Base-by-base conservation (phyloP, 2,113 vertebrate genomes). In the Nothocercus julius region DNA sequence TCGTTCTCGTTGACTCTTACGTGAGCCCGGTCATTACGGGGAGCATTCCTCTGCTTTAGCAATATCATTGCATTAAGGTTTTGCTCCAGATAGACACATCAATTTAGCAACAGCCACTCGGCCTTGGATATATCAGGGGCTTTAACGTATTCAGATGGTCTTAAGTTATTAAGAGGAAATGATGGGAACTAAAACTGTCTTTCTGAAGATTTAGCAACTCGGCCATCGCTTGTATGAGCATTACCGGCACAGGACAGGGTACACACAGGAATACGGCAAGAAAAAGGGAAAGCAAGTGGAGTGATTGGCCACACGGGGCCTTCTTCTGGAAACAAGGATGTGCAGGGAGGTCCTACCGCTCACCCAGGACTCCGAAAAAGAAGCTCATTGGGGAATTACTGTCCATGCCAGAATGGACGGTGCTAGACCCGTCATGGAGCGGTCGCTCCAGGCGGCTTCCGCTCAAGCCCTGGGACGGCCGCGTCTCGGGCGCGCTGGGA, bases 391-490 rank as follows among this genome's bases (percentile, higher is more conserved):
- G 0, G 2, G 85, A 70, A 51, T 75, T 5, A 11, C 14, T 1
- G 0, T 12, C 79, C 2, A 0, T 8, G 15, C 25, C 18, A 32
- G 62, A 68, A 56, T 18, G 73, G 73, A 30, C 32, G 11, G 40
- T 0, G 2, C 3, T 22, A 51, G 56, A 47, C 21, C 72, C 1
- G 5, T 17, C 66, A 58, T 0, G 14, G 61, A 82, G 76, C 64
- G 61, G 56, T 77, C 67, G 21, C 44, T 90, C 45, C 82, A 63
- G 72, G 54, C 54, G 85, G 13, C 11, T 83, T 64, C 36, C 87
- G 82, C 54, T 14, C 68, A 54, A 79, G 79, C 70, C 53, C 72
- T 81, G 11, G 44, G 56, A 47, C 28, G 34, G 17, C 2, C 38
- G 38, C 6, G 45, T 32, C 42, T 40, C 82, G 3, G 7, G 72